These are phyloP conservation scores for Carposina sasakii DNA, from an alignment of 1,140 invertebrate species.

Conservation along the genomic window DNA sequence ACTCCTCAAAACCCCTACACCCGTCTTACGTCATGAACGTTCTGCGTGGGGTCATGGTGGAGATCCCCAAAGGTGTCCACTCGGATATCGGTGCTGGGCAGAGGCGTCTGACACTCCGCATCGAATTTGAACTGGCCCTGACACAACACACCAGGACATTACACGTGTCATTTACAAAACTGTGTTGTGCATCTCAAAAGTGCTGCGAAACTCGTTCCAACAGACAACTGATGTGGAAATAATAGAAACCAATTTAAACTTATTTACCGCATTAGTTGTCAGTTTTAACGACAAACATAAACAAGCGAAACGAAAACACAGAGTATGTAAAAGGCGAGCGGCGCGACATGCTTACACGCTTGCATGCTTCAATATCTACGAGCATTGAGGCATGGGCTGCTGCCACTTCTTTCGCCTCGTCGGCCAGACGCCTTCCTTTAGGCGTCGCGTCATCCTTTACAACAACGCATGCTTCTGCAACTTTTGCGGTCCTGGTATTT, in stretches of 20 bases:
- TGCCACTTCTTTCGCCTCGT: slow-evolving; percentile 62
- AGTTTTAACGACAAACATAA: slow-evolving; percentile 10
- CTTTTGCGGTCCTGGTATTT: slow-evolving; percentile 36
- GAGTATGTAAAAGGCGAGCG: slow-evolving; percentile 39
- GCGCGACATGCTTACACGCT: slow-evolving; percentile 73
- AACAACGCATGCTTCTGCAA: slow-evolving; percentile 55
- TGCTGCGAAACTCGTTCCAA: background rate
- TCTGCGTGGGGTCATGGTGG: slow-evolving; percentile 62
- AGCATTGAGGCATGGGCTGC: slow-evolving; percentile 67
- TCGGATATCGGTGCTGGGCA: slow-evolving; percentile 77
- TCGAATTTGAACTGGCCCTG: slow-evolving; percentile 88
- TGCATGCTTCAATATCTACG: slow-evolving; percentile 73
- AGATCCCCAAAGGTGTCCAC: slow-evolving; percentile 70
- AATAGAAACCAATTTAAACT: slow-evolving; percentile 1
- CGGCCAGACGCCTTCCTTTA: slow-evolving; percentile 50
- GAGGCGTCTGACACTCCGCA: slow-evolving; percentile 78
- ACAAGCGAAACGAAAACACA: slow-evolving; percentile 35
- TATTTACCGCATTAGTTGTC: too few relatives aligned
- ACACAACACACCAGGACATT: slow-evolving; percentile 29
- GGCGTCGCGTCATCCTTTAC: slow-evolving; percentile 62
- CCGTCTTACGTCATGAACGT: slow-evolving; percentile 61
- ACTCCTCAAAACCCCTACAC: background rate
- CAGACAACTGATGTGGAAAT: background rate
- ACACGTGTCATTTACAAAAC: background rate
- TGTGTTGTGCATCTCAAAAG: background rate